phyloP scores from a whole-genome alignment of 2,797 vertebrate genomes.

The Anguilla anguilla region DNA sequence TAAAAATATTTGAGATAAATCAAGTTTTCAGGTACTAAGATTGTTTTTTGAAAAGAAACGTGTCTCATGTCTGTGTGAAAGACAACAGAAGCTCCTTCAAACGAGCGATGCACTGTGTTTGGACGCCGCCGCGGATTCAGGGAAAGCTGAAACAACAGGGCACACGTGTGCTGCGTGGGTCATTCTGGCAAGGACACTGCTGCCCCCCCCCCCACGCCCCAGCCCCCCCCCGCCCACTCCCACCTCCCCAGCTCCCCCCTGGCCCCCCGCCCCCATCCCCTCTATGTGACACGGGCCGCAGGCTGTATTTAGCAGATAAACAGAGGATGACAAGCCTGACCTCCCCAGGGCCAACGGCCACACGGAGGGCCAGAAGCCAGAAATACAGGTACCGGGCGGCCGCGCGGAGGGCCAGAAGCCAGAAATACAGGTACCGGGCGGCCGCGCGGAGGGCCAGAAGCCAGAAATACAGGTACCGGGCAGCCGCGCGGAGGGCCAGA shows the following conservation, averaged over 20 bases:
- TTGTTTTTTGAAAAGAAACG: neutral
- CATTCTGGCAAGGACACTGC: constrained; percentile 8
- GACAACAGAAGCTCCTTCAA: neutral
- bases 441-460: constrained; percentile 29
- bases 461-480: constrained; percentile 18
- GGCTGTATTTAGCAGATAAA: constrained; percentile 53
- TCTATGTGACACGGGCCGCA: constrained; percentile 38
- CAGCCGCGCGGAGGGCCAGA: constrained; percentile 38
- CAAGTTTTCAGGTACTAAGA: neutral
- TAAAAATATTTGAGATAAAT: neutral
- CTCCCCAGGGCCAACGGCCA: constrained; percentile 19
- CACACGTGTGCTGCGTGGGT: neutral
- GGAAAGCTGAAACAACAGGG: neutral
- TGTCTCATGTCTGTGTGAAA: neutral
- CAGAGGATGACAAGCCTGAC: constrained; percentile 61
- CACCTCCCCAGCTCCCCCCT: neutral
- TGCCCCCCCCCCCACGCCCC: neutral
- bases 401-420: constrained; percentile 35
- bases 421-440: constrained; percentile 31
- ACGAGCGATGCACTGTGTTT: neutral
- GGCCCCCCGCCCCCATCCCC: neutral
- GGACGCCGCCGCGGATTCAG: neutral
- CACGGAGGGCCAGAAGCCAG: neutral
- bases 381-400: constrained; percentile 26
- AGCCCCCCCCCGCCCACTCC: neutral